Conservation (phyloP, 2,888 invertebrate genomes). For the Ramazzottius varieornatus region DNA sequence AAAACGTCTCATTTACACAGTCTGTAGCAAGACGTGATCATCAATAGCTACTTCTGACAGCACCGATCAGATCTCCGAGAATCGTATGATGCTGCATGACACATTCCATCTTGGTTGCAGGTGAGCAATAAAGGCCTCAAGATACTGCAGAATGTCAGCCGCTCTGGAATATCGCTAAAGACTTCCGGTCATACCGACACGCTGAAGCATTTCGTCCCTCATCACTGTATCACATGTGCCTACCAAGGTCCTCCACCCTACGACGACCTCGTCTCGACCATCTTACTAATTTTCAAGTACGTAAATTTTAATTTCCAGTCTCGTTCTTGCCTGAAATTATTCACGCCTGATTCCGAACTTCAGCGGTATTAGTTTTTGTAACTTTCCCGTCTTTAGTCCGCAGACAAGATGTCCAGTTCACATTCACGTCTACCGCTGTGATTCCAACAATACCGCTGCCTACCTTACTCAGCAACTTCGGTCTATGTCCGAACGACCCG, state of each 20-base stretch:
- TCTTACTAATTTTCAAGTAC: conserved; percentile 56
- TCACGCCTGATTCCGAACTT: too few relatives aligned
- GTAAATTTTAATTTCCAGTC: neutral
- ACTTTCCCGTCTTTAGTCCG: conserved; percentile 27
- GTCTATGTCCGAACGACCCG: conserved; percentile 47
- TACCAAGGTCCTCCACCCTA: conserved; percentile 38
- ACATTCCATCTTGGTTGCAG: conserved; percentile 11
- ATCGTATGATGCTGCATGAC: neutral
- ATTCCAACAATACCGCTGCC: conserved; percentile 69
- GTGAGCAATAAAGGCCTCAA: conserved; percentile 61
- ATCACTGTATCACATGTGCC: conserved; percentile 69
- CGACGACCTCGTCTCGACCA: conserved; percentile 74
- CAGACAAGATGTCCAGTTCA: conserved; percentile 77
- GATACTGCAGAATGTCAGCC: conserved; percentile 48
- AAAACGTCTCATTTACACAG: too few relatives aligned
- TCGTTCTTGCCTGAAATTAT: too few relatives aligned
- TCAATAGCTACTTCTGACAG: too few relatives aligned
- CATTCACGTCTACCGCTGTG: conserved; percentile 78
- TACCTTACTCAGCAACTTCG: conserved; percentile 58
- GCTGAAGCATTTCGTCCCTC: conserved; percentile 76
- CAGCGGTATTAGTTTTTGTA: neutral
- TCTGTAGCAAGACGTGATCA: too few relatives aligned
- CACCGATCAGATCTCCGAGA: too few relatives aligned
- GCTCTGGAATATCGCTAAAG: conserved; percentile 17
- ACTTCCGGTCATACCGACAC: conserved; percentile 21